Percentiles rank a stretch among this genome's conserved stretches.
Evolutionary conservation across 2,888 invertebrate genomes (phyloP).

Genomic region (Auanema freiburgensis): DNA sequence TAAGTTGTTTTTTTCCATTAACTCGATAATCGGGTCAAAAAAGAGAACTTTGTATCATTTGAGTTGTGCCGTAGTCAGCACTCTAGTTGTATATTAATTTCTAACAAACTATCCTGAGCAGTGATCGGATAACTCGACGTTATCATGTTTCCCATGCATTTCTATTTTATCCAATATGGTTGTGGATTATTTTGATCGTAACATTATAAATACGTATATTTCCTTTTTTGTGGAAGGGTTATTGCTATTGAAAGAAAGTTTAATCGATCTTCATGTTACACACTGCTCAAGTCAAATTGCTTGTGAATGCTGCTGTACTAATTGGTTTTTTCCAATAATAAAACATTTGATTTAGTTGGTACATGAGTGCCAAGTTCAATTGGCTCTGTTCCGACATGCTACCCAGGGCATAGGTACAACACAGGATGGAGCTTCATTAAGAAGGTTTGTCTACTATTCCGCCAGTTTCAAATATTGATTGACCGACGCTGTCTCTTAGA

Average conservation of each 20-base stretch:
- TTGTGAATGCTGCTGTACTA: no score
- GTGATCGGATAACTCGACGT: no score
- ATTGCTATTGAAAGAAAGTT: no score
- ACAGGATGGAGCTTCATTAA: conserved; percentile 49
- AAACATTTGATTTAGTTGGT: conserved; percentile 52
- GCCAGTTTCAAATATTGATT: not conserved
- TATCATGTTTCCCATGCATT: no score
- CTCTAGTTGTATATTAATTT: conserved; percentile 1
- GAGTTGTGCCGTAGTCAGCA: not conserved
- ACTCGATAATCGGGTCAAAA: not conserved
- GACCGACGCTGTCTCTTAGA: not conserved
- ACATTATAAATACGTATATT: no score
- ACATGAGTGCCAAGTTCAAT: conserved; percentile 63
- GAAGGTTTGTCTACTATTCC: conserved; percentile 40
- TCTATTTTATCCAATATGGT: no score
- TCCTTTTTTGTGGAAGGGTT: no score
- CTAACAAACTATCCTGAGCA: not conserved
- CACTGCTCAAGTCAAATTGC: no score
- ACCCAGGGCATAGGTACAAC: conserved; percentile 60
- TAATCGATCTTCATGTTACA: no score
- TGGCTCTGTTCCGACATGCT: conserved; percentile 61
- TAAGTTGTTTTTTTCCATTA: conserved; percentile 8
- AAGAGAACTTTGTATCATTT: not conserved
- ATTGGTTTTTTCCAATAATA: no score
- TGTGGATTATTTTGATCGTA: no score